A percentile compares a stretch with the other conserved stretches of the same genome.
phyloP scores from a whole-genome alignment of 2,888 invertebrate genomes.

The Melinopterus prodromus region DNA sequence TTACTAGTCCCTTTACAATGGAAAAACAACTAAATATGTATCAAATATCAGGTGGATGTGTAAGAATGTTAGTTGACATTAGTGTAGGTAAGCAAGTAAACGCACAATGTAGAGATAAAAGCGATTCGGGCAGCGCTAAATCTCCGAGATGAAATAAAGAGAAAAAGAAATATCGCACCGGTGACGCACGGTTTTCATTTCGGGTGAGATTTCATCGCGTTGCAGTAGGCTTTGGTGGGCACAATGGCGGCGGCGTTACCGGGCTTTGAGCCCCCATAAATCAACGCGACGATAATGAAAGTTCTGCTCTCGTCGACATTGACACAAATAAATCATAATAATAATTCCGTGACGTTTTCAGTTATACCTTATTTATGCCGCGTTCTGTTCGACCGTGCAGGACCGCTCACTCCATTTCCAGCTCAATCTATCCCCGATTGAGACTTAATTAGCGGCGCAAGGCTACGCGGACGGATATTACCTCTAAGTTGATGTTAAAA shows the following conservation, averaged over 20 bases:
- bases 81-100: background rate
- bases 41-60: no score
- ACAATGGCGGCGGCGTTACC: conserved; percentile 20
- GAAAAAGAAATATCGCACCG: background rate
- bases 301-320: conserved; percentile 41
- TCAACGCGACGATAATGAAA: conserved; percentile 44
- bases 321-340: conserved; percentile 43
- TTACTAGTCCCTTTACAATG: no score
- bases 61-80: background rate
- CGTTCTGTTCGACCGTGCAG: background rate
- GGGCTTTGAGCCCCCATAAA: conserved; percentile 38
- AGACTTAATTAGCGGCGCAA: background rate
- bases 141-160: background rate
- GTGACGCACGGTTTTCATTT: conserved; percentile 4
- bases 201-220: background rate
- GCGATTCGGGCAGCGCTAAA: background rate
- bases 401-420: background rate
- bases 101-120: background rate
- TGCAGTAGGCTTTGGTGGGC: background rate
- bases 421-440: background rate
- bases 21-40: no score
- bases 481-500: background rate
- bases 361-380: background rate
- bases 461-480: background rate
- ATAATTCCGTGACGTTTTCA: conserved; percentile 26